Evolutionary conservation across 2,888 invertebrate genomes (phyloP).

Genomic region (Noctua janthe): DNA sequence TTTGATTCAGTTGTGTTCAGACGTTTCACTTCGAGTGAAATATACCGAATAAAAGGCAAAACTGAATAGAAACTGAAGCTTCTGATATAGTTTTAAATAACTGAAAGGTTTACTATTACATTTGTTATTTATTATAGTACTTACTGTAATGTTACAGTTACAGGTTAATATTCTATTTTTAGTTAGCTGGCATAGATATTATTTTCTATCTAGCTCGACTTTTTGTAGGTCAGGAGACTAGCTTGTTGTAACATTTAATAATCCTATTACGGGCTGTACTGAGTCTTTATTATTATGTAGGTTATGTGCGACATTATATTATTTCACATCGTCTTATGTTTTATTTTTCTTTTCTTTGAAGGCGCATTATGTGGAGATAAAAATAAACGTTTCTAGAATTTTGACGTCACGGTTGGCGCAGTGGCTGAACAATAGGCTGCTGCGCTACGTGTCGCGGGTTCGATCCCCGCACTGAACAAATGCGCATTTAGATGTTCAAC

Average conservation of each 20-base stretch:
- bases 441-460: too few relatives aligned
- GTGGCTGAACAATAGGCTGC: neutral
- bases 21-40: neutral
- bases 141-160: neutral
- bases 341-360: neutral
- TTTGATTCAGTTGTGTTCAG: neutral
- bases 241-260: neutral
- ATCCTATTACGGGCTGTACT: neutral
- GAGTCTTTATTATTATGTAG: neutral
- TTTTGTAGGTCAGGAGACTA: neutral
- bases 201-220: neutral
- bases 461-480: neutral
- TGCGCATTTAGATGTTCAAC: too few relatives aligned
- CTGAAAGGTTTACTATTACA: neutral
- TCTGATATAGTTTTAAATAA: neutral
- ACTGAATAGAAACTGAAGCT: neutral
- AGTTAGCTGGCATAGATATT: neutral
- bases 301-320: neutral
- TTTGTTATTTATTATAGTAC: too few relatives aligned
- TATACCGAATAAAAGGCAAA: neutral
- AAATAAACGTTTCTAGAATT: neutral
- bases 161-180: neutral
- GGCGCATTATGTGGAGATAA: neutral
- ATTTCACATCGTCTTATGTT: neutral
- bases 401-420: neutral